A percentile compares a stretch with the other conserved stretches of the same genome.
Conservation (phyloP, 1,140 invertebrate genomes). For the Pseudobourletiella spinata region DNA sequence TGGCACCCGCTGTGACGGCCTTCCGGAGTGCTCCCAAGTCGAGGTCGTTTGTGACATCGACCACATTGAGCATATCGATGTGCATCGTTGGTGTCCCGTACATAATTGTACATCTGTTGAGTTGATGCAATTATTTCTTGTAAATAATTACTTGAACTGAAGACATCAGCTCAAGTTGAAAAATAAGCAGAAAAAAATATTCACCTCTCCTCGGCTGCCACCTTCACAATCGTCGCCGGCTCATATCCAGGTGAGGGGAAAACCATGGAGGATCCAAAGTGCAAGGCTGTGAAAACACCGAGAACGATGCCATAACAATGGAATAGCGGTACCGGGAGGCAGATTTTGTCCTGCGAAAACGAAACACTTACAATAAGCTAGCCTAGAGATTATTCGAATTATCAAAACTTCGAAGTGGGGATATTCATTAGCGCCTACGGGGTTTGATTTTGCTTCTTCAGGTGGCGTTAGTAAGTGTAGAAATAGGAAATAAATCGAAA, state of each 20-base stretch:
- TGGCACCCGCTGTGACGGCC: conserved; percentile 20
- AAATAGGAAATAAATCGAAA: no score
- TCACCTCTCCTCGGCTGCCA: conserved; percentile 60
- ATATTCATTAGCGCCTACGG: no score
- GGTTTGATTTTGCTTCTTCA: no score
- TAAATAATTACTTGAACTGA: neutral
- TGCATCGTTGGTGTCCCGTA: conserved; percentile 96
- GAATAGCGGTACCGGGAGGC: conserved; percentile 79
- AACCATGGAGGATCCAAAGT: conserved; percentile 56
- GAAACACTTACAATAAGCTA: no score
- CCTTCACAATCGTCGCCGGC: conserved; percentile 54
- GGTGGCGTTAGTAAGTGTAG: no score
- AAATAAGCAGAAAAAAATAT: conserved; percentile 16
- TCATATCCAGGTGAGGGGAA: conserved; percentile 59
- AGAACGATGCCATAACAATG: conserved; percentile 78
- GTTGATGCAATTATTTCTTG: neutral
- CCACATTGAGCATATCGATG: conserved; percentile 62
- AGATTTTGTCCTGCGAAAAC: conserved; percentile 43
- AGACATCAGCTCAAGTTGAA: no score
- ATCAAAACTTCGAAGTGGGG: no score
- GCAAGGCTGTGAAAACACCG: conserved; percentile 49
- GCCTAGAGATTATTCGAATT: no score
- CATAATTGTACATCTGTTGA: conserved; percentile 58
- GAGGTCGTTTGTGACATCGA: conserved; percentile 38
- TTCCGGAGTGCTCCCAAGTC: conserved; percentile 41